Evolutionary conservation across 2,888 invertebrate species (phyloP), one percentile per base, ranked within the genome.

Genomic region (Drosophila mulleri): DNA sequence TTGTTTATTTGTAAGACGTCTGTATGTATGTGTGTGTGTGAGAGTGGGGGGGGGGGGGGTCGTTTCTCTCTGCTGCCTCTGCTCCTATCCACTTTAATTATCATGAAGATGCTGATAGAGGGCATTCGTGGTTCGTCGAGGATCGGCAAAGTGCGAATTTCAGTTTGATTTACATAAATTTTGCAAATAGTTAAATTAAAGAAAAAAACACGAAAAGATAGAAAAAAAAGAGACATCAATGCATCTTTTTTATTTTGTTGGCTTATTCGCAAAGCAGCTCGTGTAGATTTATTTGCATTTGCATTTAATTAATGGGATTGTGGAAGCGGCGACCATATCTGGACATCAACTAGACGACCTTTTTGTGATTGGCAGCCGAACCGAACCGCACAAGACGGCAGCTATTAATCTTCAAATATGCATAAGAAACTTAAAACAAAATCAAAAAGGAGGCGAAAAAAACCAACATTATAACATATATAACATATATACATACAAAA

Each of bases 311-410:
- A 87, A 84, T 84, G 78, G 72, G 75, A 75, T 71, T 80, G 80
- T 78, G 64, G 70, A 58, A 68, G 66, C 67, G 48, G 65, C 58
- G 58, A 37, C 72, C 73, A 82, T 63, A 77, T 76, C 81, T 83
- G 84, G 83, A 67, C 78, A 87, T 78, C 82, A 84, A 82, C 82
- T 80, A 76, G 83, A 66, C 88, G 85, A 84, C 85, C 84, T 87
- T 84, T 87, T 83, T 82, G 76, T 87, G 88, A 84, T 87, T 87
- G 84, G 88, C 84, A 84, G 79, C 53, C 53, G 50, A 18, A 20
- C 80, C 75, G 71, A 84, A 68, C 59, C 74, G 50, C 64, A 76
- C 63, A 67, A 60, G 35, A 70, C 76, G 85, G 72, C 88, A 82
- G 84, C 88, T 75, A 84, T 84, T 87, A 87, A 84, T 87, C 82